Evolutionary conservation across 2,888 invertebrate species (phyloP).

Genomic region (Slavum lentiscoides): DNA sequence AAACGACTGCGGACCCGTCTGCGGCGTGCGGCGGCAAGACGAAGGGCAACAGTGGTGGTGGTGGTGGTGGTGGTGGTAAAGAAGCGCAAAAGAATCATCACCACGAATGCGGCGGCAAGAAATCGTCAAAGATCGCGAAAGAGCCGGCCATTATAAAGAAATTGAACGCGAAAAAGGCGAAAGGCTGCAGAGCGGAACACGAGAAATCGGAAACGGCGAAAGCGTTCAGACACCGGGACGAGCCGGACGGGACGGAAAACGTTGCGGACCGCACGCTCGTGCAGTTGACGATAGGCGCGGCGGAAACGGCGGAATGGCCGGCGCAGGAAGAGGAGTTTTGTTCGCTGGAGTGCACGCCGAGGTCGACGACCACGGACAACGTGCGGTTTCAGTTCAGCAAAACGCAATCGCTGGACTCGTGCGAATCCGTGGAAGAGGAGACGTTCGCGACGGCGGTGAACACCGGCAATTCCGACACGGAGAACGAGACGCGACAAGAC

Average conservation of each 20-base stretch:
- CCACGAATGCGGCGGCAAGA: conserved; percentile 36
- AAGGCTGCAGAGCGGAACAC: neutral
- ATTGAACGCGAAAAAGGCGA: conserved; percentile 33
- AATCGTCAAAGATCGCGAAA: conserved; percentile 39
- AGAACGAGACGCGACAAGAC: conserved; percentile 12
- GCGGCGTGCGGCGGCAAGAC: neutral
- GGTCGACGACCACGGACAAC: neutral
- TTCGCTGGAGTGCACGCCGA: conserved; percentile 44
- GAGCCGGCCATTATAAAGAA: conserved; percentile 47
- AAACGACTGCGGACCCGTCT: neutral
- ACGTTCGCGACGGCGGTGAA: conserved; percentile 38
- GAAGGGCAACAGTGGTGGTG: neutral
- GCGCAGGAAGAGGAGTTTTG: conserved; percentile 35
- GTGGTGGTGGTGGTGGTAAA: neutral
- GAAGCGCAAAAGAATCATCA: conserved; percentile 13
- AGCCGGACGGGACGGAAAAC: neutral
- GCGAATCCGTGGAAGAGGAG: conserved; percentile 38
- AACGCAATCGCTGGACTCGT: conserved; percentile 38
- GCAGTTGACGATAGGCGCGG: neutral
- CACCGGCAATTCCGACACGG: conserved; percentile 30
- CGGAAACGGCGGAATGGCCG: neutral
- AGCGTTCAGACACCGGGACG: neutral
- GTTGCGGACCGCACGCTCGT: neutral
- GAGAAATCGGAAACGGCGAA: conserved; percentile 7
- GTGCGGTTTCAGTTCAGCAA: conserved; percentile 26